phyloP scores from a whole-genome alignment of 2,888 invertebrate species.

The Diarsia rubi region DNA sequence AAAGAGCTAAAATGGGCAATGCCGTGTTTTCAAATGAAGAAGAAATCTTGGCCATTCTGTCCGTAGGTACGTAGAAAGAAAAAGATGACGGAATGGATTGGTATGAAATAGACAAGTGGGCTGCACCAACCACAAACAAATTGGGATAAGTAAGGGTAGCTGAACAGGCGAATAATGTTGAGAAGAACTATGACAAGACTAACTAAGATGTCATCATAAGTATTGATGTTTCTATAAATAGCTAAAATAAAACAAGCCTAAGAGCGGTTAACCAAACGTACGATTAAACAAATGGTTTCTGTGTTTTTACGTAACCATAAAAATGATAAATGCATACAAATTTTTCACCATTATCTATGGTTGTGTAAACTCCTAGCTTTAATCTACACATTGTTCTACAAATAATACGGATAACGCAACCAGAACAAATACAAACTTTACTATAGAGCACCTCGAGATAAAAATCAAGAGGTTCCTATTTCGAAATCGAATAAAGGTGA shows the following conservation, averaged over 20 bases:
- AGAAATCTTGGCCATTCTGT: neutral
- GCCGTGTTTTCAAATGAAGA: conserved; percentile 13
- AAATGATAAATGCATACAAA: conserved; percentile 36
- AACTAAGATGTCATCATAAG: neutral
- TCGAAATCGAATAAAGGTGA: conserved; percentile 45
- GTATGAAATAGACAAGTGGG: neutral
- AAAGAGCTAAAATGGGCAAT: conserved; percentile 31
- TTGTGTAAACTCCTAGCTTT: conserved; percentile 45
- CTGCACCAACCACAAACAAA: neutral
- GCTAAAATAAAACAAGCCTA: neutral
- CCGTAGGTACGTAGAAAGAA: too few relatives aligned
- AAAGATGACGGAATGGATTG: neutral
- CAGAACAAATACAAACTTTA: conserved; percentile 36
- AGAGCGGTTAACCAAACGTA: neutral
- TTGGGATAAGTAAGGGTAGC: neutral
- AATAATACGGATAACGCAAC: conserved; percentile 41
- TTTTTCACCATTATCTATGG: conserved; percentile 42
- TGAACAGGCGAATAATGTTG: neutral
- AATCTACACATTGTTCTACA: conserved; percentile 36
- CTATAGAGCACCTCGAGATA: conserved; percentile 55
- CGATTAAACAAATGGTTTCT: neutral
- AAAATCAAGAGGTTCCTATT: conserved; percentile 40
- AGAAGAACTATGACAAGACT: neutral
- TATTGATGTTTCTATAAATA: neutral
- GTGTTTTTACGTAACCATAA: conserved; percentile 34